phyloP scores from a whole-genome alignment of 92 coral and sea anemone species.

The Nematostella vectensis region DNA sequence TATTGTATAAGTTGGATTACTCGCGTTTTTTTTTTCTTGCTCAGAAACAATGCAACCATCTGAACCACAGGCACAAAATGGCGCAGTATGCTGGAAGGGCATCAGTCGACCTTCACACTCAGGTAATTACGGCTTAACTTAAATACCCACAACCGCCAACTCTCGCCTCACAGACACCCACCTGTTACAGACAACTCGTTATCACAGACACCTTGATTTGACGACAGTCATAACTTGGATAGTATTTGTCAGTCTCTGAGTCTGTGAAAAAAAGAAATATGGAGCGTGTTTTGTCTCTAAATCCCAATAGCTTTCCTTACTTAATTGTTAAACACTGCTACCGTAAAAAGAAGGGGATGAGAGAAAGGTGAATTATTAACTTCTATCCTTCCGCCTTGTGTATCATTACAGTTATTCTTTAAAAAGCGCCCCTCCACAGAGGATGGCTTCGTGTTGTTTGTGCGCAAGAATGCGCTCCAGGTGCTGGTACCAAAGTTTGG shows the following conservation, averaged over 20 bases:
- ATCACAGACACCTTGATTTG: background rate
- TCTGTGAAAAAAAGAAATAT: too few species aligned
- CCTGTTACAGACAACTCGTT: too few species aligned
- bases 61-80: conserved; percentile 94
- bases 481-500: conserved; percentile 91
- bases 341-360: too few species aligned
- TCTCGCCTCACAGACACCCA: too few species aligned
- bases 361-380: too few species aligned
- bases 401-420: conserved; percentile 60
- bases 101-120: conserved; percentile 92
- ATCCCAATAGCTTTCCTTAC: too few species aligned
- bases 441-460: conserved; percentile 88
- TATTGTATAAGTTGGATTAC: too few species aligned
- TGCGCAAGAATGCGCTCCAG: conserved; percentile 91
- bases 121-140: conserved; percentile 56
- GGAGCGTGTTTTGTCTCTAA: too few species aligned
- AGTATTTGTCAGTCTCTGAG: too few species aligned
- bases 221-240: background rate
- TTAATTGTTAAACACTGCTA: too few species aligned
- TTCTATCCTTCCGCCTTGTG: too few species aligned
- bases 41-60: conserved; percentile 84
- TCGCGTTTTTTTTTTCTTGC: too few species aligned
- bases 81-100: conserved; percentile 93
- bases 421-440: conserved; percentile 58
- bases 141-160: background rate